These are phyloP conservation scores for Eupeodes latifasciatus DNA, from an alignment of 2,888 invertebrate genomes.

Conservation along the genomic window DNA sequence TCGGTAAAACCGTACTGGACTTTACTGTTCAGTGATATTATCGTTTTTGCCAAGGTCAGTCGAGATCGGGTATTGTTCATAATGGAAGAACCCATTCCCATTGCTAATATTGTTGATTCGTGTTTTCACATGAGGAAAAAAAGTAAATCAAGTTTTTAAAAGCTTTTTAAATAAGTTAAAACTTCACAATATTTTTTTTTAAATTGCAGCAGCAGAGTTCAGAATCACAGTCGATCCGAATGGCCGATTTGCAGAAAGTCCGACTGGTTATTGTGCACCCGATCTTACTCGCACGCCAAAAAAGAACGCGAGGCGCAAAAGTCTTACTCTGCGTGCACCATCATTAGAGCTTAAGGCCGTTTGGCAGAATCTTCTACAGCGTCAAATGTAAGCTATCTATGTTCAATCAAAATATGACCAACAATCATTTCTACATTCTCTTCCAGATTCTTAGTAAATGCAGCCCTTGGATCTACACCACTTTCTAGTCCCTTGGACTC, in stretches of 20 bases:
- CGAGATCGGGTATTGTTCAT: constrained; percentile 94
- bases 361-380: constrained; percentile 94
- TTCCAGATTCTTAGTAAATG: constrained; percentile 92
- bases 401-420: background rate
- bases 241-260: constrained; percentile 88
- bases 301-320: constrained; percentile 88
- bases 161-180: background rate
- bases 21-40: constrained; percentile 92
- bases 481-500: constrained; percentile 93
- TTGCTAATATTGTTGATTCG: constrained; percentile 91
- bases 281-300: constrained; percentile 87
- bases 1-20: constrained; percentile 94
- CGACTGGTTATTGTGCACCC: constrained; percentile 90
- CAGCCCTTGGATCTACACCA: constrained; percentile 91
- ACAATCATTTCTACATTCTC: constrained; percentile 25
- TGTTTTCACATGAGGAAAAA: constrained; percentile 94
- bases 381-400: constrained; percentile 90
- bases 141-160: constrained; percentile 84
- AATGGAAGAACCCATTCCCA: constrained; percentile 93
- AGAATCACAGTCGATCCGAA: constrained; percentile 90
- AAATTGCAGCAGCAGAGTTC: constrained; percentile 91
- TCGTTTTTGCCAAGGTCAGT: constrained; percentile 94
- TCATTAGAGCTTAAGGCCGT: constrained; percentile 94
- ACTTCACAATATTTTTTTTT: background rate
- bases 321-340: constrained; percentile 91